Base-by-base conservation (phyloP, 1,140 invertebrate species). In the Drosophila subobscura region DNA sequence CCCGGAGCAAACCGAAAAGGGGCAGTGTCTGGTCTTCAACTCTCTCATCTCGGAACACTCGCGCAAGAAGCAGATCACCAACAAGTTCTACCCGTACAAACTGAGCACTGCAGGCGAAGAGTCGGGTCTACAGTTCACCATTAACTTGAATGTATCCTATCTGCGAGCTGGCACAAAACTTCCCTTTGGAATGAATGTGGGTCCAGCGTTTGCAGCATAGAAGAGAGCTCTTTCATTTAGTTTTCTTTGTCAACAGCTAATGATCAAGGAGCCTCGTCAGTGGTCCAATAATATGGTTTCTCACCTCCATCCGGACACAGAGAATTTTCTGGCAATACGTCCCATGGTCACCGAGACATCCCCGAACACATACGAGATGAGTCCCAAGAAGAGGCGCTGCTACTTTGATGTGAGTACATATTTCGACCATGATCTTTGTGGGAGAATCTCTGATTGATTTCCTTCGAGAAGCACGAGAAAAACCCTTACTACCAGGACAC, bases 1-100 rank as follows among this genome's bases (percentile, higher is more conserved):
- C 8, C 41, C 58, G 1, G 88, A 90, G 55, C 50, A 50, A 33
- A 90, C 79, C 1, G 79, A 90, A n/a, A 65, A 57, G 23, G 88
- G 88, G 3, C 42, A 60, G 14, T 90, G 88, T 33, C 44, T 84
- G 59, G 88, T 90, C 4, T 90, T 90, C 22, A 90, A 90, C 23
- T 90, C 88, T 4, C 8, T 90, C 4, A 80, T 90, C 1, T 84
- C 88, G 14, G 73, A 78, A 4, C 51, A 78, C 2, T 90, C 88
- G 3, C 72, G 61, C 46, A 88, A 90, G 33, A 90, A 80, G 29
- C 54, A 67, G 46, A 22, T 88, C 0, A 57, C 72, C 25, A 83
- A 79, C 14, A 53, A 70, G 14, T 88, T 73, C 10, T 90, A 90
- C 77, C 88, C 83, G 0, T 67, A 45, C 23, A 76, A 75, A 5